Conservation (phyloP, 2,113 vertebrate species). For the Oryzias woworae region DNA sequence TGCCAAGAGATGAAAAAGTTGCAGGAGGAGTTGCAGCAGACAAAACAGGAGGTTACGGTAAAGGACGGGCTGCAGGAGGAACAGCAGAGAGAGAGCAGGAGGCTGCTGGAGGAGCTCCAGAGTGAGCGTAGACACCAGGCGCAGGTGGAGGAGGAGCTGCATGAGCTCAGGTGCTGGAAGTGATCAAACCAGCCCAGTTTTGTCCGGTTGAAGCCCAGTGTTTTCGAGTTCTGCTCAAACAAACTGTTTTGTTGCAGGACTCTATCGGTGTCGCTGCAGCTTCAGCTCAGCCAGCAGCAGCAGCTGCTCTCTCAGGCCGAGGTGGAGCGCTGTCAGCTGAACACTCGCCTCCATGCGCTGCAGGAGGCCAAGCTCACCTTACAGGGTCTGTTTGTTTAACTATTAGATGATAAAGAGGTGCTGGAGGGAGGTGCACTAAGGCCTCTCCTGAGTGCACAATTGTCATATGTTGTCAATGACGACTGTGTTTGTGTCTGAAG, state of each 20-base stretch:
- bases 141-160: slow-evolving; percentile 71
- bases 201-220: background rate
- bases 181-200: too few relatives aligned
- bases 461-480: background rate
- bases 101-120: slow-evolving; percentile 70
- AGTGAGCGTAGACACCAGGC: slow-evolving; percentile 61
- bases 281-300: slow-evolving; percentile 77
- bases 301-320: slow-evolving; percentile 75
- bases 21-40: slow-evolving; percentile 53
- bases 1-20: slow-evolving; percentile 65
- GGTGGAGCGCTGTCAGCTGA: slow-evolving; percentile 75
- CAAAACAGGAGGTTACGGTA: slow-evolving; percentile 44
- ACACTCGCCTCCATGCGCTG: slow-evolving; percentile 76
- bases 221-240: background rate
- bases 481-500: slow-evolving; percentile 59
- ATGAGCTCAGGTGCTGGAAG: slow-evolving; percentile 76
- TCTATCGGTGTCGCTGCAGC: slow-evolving; percentile 74
- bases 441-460: too few relatives aligned
- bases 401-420: too few relatives aligned
- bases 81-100: slow-evolving; percentile 69
- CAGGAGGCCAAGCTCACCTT: slow-evolving; percentile 80
- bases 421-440: too few relatives aligned
- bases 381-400: slow-evolving; percentile 72
- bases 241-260: slow-evolving; percentile 60
- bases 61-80: slow-evolving; percentile 71